Evolutionary conservation across 1,140 invertebrate species (phyloP).

Genomic region (Kradibia gibbosae): DNA sequence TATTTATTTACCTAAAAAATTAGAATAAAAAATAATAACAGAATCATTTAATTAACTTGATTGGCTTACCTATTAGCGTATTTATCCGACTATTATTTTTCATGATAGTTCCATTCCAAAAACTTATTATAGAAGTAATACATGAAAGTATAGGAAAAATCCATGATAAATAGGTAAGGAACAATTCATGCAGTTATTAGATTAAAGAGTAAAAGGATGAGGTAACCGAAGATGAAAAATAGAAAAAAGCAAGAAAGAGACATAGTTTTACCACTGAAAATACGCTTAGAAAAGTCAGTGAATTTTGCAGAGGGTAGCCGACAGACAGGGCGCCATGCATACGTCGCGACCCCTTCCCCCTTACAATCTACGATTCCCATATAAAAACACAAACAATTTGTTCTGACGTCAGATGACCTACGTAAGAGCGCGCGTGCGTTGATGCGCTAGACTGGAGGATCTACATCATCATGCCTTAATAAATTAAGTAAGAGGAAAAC

Average conservation of each 20-base stretch:
- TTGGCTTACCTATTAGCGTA: too few relatives aligned
- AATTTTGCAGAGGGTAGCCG: background rate
- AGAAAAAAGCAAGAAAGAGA: background rate
- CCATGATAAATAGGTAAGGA: background rate
- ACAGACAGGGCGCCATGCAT: background rate
- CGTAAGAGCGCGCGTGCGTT: background rate
- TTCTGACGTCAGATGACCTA: background rate
- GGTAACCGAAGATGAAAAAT: background rate
- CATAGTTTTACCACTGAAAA: background rate
- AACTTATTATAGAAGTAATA: background rate
- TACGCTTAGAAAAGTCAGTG: background rate
- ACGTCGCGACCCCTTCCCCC: background rate
- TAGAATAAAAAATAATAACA: too few relatives aligned
- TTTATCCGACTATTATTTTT: too few relatives aligned
- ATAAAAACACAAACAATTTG: background rate
- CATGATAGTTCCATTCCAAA: too few relatives aligned
- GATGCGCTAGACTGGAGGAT: background rate
- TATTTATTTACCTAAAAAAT: too few relatives aligned
- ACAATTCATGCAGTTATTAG: background rate
- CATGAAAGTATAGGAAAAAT: background rate
- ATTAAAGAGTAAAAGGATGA: background rate
- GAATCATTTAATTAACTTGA: too few relatives aligned
- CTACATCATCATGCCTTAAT: background rate
- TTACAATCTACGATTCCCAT: background rate
- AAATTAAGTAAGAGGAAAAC: background rate